Base-by-base conservation (phyloP, 2,113 vertebrate species). In the Tauraco erythrolophus region DNA sequence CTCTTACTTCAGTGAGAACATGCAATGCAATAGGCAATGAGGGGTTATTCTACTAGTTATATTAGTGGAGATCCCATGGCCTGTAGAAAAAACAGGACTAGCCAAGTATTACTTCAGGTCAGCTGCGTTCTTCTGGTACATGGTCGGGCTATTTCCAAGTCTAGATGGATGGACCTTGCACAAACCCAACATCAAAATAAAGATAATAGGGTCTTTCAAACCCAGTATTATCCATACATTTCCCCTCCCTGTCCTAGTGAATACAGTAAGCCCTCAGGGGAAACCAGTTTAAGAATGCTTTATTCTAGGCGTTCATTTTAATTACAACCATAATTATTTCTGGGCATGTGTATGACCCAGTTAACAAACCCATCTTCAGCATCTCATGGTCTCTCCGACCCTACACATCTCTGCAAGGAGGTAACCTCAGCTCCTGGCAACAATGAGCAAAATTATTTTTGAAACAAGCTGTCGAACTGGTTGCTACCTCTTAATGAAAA, bases 401-500 rank as follows among this genome's bases (percentile, higher is more conserved):
- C 79, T 92, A 79, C 93, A 94, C 92, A 71, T 84, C 74, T 75
- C 79, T 74, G 80, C 61, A 12, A 96, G 88, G 50, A 97, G 91
- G 72, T 56, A 95, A 94, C 80, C 86, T 62, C 61, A 35, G 60
- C 69, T 91, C 65, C 84, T 46, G 83, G 64, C 80, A 86, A 84
- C 85, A 57, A 72, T 5, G 85, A 90, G 77, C 58, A 78, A 50
- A 93, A 88, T 71, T 92, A 91, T 71, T 91, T 98, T 96, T 92
- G 82, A 97, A 83, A 56, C 91, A 97, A 98, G 97, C 51, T 17
- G 97, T 88, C 24, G 1, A 65, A 97, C 97, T 94, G 96, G 97
- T 97, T 98, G 94, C 91, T 95, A 94, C 91, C 84, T 96, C 89
- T 89, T 95, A 92, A 97, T 96, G 94, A 98, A 98, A 97, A 96